Percentiles rank a stretch among this genome's conserved stretches.
Conservation (phyloP, 2,888 invertebrate genomes). For the Dolomedes plantarius region DNA sequence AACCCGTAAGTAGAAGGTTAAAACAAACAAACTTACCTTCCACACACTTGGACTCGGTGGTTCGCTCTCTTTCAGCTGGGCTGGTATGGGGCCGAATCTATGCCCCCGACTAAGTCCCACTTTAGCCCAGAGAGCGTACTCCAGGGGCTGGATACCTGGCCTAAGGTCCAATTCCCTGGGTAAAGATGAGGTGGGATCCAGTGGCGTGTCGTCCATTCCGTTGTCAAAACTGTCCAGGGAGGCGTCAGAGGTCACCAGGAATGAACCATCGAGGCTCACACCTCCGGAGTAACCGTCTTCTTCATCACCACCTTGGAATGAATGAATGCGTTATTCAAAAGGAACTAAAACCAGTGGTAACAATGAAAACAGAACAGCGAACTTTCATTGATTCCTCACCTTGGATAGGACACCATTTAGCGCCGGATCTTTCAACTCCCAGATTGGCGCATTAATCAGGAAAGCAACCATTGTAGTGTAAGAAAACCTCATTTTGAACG, state of each 20-base stretch:
- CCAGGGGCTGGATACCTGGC: conserved; percentile 43
- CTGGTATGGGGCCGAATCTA: conserved; percentile 64
- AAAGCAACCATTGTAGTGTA: too few relatives aligned
- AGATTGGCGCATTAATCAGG: too few relatives aligned
- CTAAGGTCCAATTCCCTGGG: conserved; percentile 66
- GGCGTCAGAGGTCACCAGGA: conserved; percentile 43
- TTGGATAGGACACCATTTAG: too few relatives aligned
- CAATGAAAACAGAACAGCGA: too few relatives aligned
- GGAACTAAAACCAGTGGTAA: too few relatives aligned
- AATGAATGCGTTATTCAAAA: too few relatives aligned
- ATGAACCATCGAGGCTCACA: conserved; percentile 53
- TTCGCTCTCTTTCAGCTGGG: conserved; percentile 55
- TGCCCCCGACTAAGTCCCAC: conserved; percentile 48
- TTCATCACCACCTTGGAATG: conserved; percentile 55
- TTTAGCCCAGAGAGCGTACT: conserved; percentile 50
- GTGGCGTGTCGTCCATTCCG: conserved; percentile 35
- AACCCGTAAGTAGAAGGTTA: too few relatives aligned
- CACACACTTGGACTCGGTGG: conserved; percentile 46
- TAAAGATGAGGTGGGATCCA: conserved; percentile 19
- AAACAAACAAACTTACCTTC: conserved; percentile 70
- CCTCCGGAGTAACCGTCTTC: conserved; percentile 31
- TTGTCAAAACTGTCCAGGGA: conserved; percentile 28
- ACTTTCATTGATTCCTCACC: too few relatives aligned
- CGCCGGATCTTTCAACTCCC: too few relatives aligned
- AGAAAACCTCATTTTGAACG: too few relatives aligned